These are phyloP conservation scores for Patiria pectinifera DNA, from an alignment of 53 echinoderm and acorn worm species.

Conservation along the genomic window DNA sequence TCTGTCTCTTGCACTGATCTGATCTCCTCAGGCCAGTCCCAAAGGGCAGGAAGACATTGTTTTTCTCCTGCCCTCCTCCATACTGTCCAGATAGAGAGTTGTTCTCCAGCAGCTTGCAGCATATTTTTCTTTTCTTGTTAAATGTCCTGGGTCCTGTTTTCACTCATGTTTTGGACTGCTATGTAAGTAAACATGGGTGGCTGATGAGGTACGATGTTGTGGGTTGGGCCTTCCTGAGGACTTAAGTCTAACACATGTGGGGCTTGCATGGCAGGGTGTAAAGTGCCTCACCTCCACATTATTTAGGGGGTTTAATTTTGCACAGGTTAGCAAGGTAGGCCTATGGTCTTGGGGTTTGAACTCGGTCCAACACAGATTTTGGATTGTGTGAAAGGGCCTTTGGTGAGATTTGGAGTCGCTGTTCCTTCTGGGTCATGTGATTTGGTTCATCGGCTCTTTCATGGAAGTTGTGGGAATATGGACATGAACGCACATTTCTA, in stretches of 20 bases:
- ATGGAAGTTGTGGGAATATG: no score
- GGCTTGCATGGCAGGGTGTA: neutral
- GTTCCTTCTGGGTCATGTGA: no score
- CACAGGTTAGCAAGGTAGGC: no score
- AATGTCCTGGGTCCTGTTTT: conserved; percentile 7
- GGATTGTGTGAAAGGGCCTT: no score
- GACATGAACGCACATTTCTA: no score
- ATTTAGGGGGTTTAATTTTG: no score
- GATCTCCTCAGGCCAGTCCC: neutral
- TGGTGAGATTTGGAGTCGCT: no score
- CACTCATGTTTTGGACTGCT: conserved; percentile 24
- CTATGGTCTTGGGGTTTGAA: no score
- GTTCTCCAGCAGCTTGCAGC: neutral
- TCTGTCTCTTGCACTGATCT: neutral
- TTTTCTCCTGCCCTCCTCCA: neutral
- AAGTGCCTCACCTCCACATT: no score
- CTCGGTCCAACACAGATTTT: no score
- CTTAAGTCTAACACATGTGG: neutral
- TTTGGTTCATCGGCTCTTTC: no score
- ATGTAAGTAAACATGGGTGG: neutral
- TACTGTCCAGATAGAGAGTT: neutral
- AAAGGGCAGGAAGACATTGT: neutral
- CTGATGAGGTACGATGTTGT: neutral
- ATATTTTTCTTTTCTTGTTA: neutral
- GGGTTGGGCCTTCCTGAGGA: conserved; percentile 20